Percentiles rank a stretch among this genome's conserved stretches.
These are phyloP conservation scores for Epiblema foenella DNA, from an alignment of 2,888 invertebrate species.

Conservation along the genomic window DNA sequence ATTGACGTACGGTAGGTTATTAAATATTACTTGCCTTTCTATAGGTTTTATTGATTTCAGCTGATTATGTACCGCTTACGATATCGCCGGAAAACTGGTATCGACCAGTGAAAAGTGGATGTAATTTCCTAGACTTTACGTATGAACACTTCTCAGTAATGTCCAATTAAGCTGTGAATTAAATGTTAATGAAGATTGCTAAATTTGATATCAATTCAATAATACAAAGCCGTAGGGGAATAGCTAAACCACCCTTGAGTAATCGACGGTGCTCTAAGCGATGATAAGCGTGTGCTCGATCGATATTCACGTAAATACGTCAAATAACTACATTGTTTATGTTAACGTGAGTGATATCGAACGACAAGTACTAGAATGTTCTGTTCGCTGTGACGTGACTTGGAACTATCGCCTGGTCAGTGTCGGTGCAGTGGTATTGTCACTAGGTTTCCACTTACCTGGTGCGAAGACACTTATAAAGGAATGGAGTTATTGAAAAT, in stretches of 20 bases:
- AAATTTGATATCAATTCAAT: neutral
- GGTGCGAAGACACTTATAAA: constrained; percentile 36
- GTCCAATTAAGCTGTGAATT: neutral
- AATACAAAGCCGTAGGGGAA: constrained; percentile 17
- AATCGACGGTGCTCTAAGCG: constrained; percentile 46
- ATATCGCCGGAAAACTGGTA: constrained; percentile 1
- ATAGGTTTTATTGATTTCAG: constrained; percentile 36
- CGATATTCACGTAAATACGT: constrained; percentile 59
- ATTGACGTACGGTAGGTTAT: constrained; percentile 35
- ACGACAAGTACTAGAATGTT: constrained; percentile 65
- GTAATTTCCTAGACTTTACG: neutral
- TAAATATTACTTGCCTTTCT: constrained; percentile 37
- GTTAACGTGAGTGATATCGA: constrained; percentile 60
- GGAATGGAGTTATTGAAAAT: constrained; percentile 39
- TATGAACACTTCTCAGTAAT: neutral
- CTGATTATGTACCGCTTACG: neutral
- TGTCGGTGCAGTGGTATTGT: constrained; percentile 52
- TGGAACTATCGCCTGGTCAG: constrained; percentile 55
- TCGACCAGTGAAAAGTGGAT: neutral
- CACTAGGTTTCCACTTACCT: constrained; percentile 52
- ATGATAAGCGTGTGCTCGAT: constrained; percentile 61
- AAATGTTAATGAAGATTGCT: neutral
- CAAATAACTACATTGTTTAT: constrained; percentile 60
- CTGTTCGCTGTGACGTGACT: constrained; percentile 60
- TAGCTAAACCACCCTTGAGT: constrained; percentile 13